Evolutionary conservation across 2,113 vertebrate genomes (phyloP), one percentile per base, ranked within the genome.

Genomic region (Oryzias javanicus): DNA sequence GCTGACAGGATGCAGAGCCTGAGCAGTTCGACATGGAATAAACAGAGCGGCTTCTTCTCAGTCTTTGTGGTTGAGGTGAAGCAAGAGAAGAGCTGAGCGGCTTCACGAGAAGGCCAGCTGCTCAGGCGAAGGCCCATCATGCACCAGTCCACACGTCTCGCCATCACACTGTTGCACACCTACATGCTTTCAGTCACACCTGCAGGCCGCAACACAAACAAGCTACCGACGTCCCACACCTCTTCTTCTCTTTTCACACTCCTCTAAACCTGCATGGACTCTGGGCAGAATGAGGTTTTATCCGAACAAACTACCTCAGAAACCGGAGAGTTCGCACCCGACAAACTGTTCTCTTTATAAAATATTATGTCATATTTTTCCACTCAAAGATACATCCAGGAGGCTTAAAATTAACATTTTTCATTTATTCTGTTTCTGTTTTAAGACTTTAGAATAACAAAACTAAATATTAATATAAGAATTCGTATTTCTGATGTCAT

Each of bases 1-100:
- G 3, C 27, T 72, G 45, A 69, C 78, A 88, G 78, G 78, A 86
- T 49, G 82, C 65, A 29, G 17, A 40, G 46, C 6, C 49, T 22
- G 49, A 42, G 63, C 13, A 73, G 71, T 65, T 55, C 68, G 75
- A 78, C 20, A 66, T 70, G 64, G 60, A 73, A 68, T 61, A 56
- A 60, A 74, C 16, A 8, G 16, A 54, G 51, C 17, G 48, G 35
- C 27, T 55, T 70, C 55, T 60, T 53, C 16, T 67, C 46, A 16
- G 53, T 56, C 24, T 64, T 55, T 79, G 80, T 65, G 75, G 78
- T 78, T 61, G 47, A 60, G 66, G 57, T 49, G 68, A 76, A 60
- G 64, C 49, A 57, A 76, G 74, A 48, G 12, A 64, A 48, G 49
- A 71, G 48, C 54, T 25, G 61, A 71, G 60, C 54, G 61, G 60